Conservation (phyloP, 1,140 invertebrate species). For the Chrysopa pallens region DNA sequence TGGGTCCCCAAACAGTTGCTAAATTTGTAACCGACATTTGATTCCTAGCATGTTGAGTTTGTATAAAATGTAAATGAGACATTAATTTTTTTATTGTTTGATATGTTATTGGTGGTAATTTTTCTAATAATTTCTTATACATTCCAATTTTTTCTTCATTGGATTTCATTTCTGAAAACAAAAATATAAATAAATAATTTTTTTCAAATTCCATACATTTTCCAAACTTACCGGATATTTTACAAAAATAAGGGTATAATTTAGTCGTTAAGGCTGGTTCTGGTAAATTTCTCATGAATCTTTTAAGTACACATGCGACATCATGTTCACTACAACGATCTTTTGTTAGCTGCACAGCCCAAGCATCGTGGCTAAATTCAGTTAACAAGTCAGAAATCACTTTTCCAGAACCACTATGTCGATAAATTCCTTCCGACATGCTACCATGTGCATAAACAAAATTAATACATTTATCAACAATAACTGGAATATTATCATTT, state of each 20-base stretch:
- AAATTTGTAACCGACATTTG: slow-evolving; percentile 64
- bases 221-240: slow-evolving; percentile 17
- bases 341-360: slow-evolving; percentile 56
- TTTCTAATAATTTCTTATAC: slow-evolving; percentile 41
- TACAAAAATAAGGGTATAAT: slow-evolving; percentile 17
- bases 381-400: slow-evolving; percentile 56
- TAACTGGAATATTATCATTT: slow-evolving; percentile 66
- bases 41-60: slow-evolving; percentile 50
- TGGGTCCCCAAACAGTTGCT: slow-evolving; percentile 71
- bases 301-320: slow-evolving; percentile 65
- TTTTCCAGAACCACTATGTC: slow-evolving; percentile 56
- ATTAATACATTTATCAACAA: slow-evolving; percentile 80
- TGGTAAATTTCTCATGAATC: slow-evolving; percentile 64
- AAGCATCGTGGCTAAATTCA: slow-evolving; percentile 60
- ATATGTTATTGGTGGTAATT: slow-evolving; percentile 46
- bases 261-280: slow-evolving; percentile 40
- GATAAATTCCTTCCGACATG: slow-evolving; percentile 71
- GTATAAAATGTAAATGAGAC: slow-evolving; percentile 62
- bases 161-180: slow-evolving; percentile 27
- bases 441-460: slow-evolving; percentile 71
- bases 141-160: slow-evolving; percentile 29
- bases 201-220: background rate
- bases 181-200: slow-evolving; percentile 2
- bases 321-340: slow-evolving; percentile 67
- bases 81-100: slow-evolving; percentile 57